A percentile compares a stretch with the other conserved stretches of the same genome.
Evolutionary conservation across 2,113 vertebrate species (phyloP).

Genomic region (Mesitornis unicolor): DNA sequence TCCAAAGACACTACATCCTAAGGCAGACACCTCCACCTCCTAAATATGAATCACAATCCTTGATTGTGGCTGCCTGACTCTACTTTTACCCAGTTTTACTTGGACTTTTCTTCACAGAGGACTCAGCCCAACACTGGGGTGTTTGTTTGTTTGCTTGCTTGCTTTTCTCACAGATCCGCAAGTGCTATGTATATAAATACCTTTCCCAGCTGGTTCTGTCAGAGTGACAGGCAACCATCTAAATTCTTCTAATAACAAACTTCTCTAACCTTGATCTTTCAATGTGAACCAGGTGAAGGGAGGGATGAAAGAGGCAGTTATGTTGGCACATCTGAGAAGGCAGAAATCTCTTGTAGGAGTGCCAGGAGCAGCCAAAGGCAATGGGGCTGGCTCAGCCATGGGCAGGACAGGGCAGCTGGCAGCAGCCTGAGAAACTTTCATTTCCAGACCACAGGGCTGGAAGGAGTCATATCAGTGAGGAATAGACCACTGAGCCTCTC

Average conservation of each 20-base stretch:
- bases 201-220: neutral
- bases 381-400: rapidly evolving
- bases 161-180: neutral
- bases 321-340: neutral
- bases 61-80: neutral
- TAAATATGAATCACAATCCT: neutral
- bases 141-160: neutral
- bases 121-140: neutral
- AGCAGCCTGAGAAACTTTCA: neutral
- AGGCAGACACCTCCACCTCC: neutral
- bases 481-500: neutral
- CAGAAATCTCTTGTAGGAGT: neutral
- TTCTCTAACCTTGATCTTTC: neutral
- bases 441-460: neutral
- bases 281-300: neutral
- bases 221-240: neutral
- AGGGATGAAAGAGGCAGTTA: neutral
- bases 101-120: neutral
- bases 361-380: neutral
- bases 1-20: neutral
- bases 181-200: neutral
- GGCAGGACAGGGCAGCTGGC: neutral
- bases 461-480: neutral
- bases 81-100: neutral
- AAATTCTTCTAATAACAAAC: neutral